Evolutionary conservation across 2,888 invertebrate genomes (phyloP).

Genomic region (Epirrhoe tristata): DNA sequence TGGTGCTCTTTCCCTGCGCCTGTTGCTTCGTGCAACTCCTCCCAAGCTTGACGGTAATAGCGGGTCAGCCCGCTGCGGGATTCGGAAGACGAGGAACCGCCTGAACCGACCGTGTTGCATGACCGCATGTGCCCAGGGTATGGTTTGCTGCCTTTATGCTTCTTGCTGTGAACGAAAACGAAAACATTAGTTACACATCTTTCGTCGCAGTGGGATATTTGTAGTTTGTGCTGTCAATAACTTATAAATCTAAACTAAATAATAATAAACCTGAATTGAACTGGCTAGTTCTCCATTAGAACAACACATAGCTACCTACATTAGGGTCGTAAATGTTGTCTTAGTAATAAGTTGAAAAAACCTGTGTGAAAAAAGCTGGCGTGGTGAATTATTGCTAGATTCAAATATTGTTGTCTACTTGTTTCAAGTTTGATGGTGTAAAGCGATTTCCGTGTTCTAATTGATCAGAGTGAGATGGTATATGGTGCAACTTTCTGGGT

Average conservation of each 20-base stretch:
- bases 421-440: background rate
- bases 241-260: too few species aligned
- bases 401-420: too few species aligned
- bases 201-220: background rate
- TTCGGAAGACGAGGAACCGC: constrained; percentile 95
- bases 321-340: too few species aligned
- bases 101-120: constrained; percentile 95
- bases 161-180: constrained; percentile 58
- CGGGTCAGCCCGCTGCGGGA: constrained; percentile 93
- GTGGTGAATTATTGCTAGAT: too few species aligned
- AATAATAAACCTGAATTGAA: too few species aligned
- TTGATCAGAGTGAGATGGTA: background rate
- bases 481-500: background rate
- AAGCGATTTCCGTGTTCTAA: background rate
- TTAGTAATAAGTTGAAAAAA: too few species aligned
- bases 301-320: too few species aligned
- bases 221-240: background rate
- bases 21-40: constrained; percentile 94
- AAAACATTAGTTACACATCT: constrained; percentile 1
- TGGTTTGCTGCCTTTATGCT: constrained; percentile 90
- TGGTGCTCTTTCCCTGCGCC: constrained; percentile 81
- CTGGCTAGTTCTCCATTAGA: too few species aligned
- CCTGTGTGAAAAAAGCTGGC: background rate
- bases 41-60: constrained; percentile 97
- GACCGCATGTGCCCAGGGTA: constrained; percentile 95